Base-by-base conservation (phyloP, 2,113 vertebrate species). In the Leptocoma aspasia region DNA sequence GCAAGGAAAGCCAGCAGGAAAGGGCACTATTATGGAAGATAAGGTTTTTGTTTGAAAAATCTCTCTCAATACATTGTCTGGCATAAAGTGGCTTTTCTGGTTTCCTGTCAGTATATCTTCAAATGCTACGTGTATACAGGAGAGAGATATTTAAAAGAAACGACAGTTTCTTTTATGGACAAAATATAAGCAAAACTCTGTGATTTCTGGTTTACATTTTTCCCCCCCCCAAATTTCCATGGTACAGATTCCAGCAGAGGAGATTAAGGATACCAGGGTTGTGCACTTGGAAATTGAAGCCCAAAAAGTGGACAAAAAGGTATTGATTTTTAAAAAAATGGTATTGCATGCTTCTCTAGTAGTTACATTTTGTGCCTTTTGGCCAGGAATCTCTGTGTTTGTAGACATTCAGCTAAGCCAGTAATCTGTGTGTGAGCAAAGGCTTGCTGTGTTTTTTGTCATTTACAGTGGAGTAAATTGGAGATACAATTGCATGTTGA, bases 231-330 rank as follows among this genome's bases (percentile, higher is more conserved):
- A 0, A 28, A 54, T 81, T 70, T 77, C n/a, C 11, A 9, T 75
- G 72, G 17, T 39, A n/a, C 94, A 99, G 99, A 91, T 99, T 90
- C 97, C 98, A 44, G 99, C 98, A 57, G 99, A 99, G 73, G 99
- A 99, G 96, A 96, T 99, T 33, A 99, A 98, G 90, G 99, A 99
- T 93, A 98, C 97, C 71, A 98, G 98, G 86, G 93, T 98, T 85
- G 97, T 99, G 31, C 97, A 97, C 65, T 78, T 99, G 94, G 99
- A 99, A 84, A 64, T 98, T 20, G 99, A 99, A 94, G 99, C 99
- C 76, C 98, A 93, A 97, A 99, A 98, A 81, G 97, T 99, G 54
- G 99, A 99, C 91, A 99, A 99, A 88, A 99, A 99, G 98, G 99
- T 99, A 90, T 11, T 80, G 26, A 28, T 41, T 65, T 64, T 9